Conservation (phyloP, 2,113 vertebrate genomes). For the Hydropotes inermis region DNA sequence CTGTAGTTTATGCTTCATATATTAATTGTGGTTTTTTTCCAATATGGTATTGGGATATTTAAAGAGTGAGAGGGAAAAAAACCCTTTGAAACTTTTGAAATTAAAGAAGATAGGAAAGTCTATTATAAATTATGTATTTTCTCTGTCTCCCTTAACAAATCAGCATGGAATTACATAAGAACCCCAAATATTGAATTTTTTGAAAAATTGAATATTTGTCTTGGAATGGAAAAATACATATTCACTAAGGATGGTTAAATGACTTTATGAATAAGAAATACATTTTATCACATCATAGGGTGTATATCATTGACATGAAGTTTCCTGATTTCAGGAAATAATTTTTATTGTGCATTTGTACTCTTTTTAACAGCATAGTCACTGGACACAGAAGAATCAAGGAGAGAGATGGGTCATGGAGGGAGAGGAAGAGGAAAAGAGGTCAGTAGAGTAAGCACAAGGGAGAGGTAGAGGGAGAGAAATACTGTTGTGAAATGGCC, state of each 20-base stretch:
- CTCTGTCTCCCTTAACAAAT: slow-evolving; percentile 32
- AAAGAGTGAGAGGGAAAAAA: neutral
- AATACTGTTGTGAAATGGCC: neutral
- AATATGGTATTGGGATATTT: neutral
- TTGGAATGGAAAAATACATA: slow-evolving; percentile 15
- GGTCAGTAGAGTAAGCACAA: neutral
- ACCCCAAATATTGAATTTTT: slow-evolving; percentile 28
- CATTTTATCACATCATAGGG: slow-evolving; percentile 1
- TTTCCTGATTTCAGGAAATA: slow-evolving; percentile 21
- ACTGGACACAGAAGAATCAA: neutral
- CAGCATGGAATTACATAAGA: slow-evolving; percentile 24
- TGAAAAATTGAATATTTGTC: neutral
- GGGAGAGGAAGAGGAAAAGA: neutral
- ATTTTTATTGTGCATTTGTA: slow-evolving; percentile 6
- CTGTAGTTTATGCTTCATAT: neutral
- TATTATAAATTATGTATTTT: slow-evolving; percentile 1
- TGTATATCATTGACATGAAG: neutral
- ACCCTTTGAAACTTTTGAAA: neutral
- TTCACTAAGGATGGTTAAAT: slow-evolving; percentile 12
- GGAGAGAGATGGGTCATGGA: neutral
- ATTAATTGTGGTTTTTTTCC: neutral
- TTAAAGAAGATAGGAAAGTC: neutral
- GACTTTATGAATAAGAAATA: slow-evolving; percentile 19
- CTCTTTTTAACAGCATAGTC: neutral
- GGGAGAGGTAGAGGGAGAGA: neutral